Percentiles rank a stretch among this genome's conserved stretches.
phyloP scores from a whole-genome alignment of 2,888 invertebrate species.

The Liposcelis brunnea region DNA sequence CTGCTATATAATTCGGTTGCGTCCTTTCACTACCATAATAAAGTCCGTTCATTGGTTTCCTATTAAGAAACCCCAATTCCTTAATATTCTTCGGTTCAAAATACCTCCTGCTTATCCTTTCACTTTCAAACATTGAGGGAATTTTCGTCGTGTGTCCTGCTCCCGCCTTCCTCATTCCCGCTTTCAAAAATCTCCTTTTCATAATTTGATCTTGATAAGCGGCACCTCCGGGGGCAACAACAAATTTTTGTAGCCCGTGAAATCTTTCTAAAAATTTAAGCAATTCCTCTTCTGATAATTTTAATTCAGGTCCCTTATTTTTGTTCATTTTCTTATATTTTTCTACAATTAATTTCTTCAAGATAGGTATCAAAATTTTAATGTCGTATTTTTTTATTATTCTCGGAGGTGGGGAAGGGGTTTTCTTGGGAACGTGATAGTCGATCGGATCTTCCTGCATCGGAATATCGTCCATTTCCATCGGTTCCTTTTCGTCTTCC shows the following conservation, averaged over 20 bases:
- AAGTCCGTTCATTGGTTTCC: neutral
- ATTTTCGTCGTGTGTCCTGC: neutral
- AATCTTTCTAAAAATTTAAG: neutral
- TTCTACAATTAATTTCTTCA: constrained; percentile 6
- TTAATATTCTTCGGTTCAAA: constrained; percentile 18
- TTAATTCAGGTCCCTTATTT: neutral
- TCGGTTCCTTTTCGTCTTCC: constrained; percentile 31
- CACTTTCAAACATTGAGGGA: neutral
- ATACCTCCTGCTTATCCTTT: constrained; percentile 16
- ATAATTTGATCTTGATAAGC: neutral
- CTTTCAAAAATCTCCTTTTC: neutral
- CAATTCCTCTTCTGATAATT: constrained; percentile 2
- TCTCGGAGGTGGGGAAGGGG: neutral
- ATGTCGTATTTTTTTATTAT: constrained; percentile 2
- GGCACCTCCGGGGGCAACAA: neutral
- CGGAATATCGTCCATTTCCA: constrained; percentile 33
- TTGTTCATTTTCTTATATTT: constrained; percentile 8
- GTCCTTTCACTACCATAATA: neutral
- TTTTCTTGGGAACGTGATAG: constrained; percentile 67
- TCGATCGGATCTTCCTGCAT: constrained; percentile 67
- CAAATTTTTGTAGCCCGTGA: constrained; percentile 5
- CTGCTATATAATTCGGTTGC: neutral
- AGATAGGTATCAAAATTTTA: constrained; percentile 4
- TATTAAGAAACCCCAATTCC: constrained; percentile 13
- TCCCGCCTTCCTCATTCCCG: no score